Conservation (phyloP, 2,797 vertebrate genomes). For the Schizopygopsis pylzovi region DNA sequence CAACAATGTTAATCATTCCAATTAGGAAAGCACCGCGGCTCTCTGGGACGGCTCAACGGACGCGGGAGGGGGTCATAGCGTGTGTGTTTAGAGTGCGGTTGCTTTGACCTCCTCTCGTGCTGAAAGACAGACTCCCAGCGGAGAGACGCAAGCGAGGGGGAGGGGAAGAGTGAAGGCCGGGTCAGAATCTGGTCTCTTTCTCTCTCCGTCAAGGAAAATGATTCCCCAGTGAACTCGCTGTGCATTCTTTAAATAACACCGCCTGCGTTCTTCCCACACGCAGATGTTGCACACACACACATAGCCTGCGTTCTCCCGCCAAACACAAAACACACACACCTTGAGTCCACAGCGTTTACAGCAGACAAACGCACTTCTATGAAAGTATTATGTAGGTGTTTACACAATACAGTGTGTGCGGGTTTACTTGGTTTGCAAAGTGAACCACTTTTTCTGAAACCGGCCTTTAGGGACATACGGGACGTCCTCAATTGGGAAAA, state of each 20-base stretch:
- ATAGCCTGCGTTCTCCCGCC: neutral
- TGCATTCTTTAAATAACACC: slow-evolving; percentile 65
- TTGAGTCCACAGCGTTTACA: slow-evolving; percentile 15
- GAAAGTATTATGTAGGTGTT: slow-evolving; percentile 18
- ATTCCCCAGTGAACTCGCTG: slow-evolving; percentile 57
- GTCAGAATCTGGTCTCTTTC: slow-evolving; percentile 63
- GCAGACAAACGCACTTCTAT: neutral
- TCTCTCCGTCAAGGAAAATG: slow-evolving; percentile 46
- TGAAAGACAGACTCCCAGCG: slow-evolving; percentile 70
- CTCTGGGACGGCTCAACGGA: slow-evolving; percentile 64
- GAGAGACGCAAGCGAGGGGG: slow-evolving; percentile 64
- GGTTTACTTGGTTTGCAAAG: neutral
- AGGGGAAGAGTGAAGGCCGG: slow-evolving; percentile 59
- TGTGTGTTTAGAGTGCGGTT: slow-evolving; percentile 63
- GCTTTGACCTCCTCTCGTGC: slow-evolving; percentile 64
- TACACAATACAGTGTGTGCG: slow-evolving; percentile 12
- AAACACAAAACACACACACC: neutral
- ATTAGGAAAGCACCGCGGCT: slow-evolving; percentile 68
- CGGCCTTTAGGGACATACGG: neutral
- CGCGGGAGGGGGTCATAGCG: slow-evolving; percentile 41
- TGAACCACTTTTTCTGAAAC: neutral
- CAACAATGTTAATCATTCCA: slow-evolving; percentile 67
- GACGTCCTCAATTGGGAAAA: neutral
- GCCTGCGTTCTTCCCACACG: slow-evolving; percentile 11
- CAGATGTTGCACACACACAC: slow-evolving; percentile 12